Percentiles rank a stretch among this genome's conserved stretches.
phyloP scores from a whole-genome alignment of 2,797 vertebrate species.

The Coregonus ussuriensis region DNA sequence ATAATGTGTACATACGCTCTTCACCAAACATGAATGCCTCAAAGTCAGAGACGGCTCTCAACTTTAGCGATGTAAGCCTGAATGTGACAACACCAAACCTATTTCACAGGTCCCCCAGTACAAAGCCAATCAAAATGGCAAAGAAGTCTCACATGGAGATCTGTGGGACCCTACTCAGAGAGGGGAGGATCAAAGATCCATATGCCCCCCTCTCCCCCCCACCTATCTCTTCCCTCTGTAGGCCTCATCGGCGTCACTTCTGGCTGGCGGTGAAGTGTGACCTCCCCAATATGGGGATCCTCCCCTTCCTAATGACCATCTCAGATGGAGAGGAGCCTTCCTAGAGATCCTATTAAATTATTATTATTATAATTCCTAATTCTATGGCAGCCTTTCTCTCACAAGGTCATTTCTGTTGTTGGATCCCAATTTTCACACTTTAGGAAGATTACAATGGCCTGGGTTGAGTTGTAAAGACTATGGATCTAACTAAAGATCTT shows the following conservation, averaged over 20 bases:
- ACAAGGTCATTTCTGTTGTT: constrained; percentile 43
- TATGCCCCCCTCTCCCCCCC: constrained; percentile 49
- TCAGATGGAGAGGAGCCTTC: constrained; percentile 38
- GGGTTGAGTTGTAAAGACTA: not conserved
- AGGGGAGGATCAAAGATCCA: constrained; percentile 52
- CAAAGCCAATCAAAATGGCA: constrained; percentile 2
- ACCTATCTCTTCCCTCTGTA: constrained; percentile 19
- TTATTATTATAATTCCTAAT: too few relatives aligned
- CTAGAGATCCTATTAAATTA: too few relatives aligned
- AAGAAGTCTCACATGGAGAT: constrained; percentile 44
- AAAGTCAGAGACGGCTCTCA: not conserved
- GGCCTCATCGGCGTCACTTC: constrained; percentile 33
- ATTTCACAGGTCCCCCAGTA: not conserved
- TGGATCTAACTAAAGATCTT: too few relatives aligned
- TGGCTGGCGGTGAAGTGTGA: constrained; percentile 52
- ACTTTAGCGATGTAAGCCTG: not conserved
- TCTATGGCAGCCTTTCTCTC: constrained; percentile 13
- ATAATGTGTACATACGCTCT: too few relatives aligned
- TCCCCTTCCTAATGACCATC: constrained; percentile 43
- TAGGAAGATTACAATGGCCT: too few relatives aligned
- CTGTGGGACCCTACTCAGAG: constrained; percentile 29
- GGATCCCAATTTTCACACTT: constrained; percentile 5
- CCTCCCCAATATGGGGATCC: constrained; percentile 41
- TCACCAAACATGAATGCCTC: too few relatives aligned
- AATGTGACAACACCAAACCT: not conserved